Conservation (phyloP, 2,888 invertebrate genomes). For the Empis livida region DNA sequence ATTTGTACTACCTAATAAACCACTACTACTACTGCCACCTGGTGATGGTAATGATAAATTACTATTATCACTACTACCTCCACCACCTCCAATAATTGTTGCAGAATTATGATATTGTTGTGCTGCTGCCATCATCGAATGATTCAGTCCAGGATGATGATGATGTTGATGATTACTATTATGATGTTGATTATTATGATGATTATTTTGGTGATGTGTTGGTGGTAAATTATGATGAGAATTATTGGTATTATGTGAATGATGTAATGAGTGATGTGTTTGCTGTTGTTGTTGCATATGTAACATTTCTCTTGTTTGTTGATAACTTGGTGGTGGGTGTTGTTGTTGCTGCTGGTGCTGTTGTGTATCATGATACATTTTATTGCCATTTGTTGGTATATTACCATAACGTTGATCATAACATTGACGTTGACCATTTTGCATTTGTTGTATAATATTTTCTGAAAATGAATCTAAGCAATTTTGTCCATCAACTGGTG, state of each 20-base stretch:
- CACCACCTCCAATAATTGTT: not conserved
- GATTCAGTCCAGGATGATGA: constrained; percentile 33
- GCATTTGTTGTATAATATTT: constrained; percentile 48
- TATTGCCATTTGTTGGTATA: constrained; percentile 13
- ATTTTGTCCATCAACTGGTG: constrained; percentile 40
- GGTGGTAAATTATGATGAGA: not conserved
- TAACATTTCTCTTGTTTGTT: constrained; percentile 49
- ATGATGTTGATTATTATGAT: constrained; percentile 47
- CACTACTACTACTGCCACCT: constrained; percentile 39
- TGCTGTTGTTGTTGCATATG: constrained; percentile 45
- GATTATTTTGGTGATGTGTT: constrained; percentile 16
- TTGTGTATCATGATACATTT: constrained; percentile 38
- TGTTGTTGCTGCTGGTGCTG: constrained; percentile 38
- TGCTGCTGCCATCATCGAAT: constrained; percentile 4
- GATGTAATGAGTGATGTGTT: constrained; percentile 11
- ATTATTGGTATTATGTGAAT: not conserved
- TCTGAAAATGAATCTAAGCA: constrained; percentile 62
- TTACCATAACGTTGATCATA: constrained; percentile 10
- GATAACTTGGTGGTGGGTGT: constrained; percentile 40
- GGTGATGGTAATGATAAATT: constrained; percentile 71
- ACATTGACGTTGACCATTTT: constrained; percentile 24
- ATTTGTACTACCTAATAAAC: not conserved
- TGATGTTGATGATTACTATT: constrained; percentile 51
- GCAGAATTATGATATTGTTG: constrained; percentile 13
- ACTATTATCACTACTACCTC: constrained; percentile 40